These are phyloP conservation scores for Ophioderma brevispina DNA, from an alignment of 35 echinoderm and acorn worm species.

Conservation along the genomic window DNA sequence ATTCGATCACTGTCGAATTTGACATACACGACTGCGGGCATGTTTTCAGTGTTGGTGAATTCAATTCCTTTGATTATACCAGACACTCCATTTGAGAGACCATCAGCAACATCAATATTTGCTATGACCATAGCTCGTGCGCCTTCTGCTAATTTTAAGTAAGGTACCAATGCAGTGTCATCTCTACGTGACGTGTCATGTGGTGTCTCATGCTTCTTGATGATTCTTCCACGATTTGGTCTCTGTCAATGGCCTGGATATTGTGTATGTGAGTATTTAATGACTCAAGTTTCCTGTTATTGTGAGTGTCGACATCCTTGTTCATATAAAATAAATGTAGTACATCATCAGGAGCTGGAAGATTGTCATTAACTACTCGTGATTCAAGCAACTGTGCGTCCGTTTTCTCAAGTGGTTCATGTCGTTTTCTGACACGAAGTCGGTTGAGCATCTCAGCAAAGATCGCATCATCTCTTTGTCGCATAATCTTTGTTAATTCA, in stretches of 20 bases:
- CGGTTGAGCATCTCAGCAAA: slow-evolving; percentile 46
- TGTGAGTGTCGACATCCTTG: neutral
- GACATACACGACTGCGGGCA: slow-evolving; percentile 45
- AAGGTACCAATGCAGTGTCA: neutral
- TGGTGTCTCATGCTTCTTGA: neutral
- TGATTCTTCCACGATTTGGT: neutral
- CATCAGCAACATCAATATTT: slow-evolving; percentile 85
- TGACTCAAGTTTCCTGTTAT: neutral
- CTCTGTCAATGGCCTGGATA: neutral
- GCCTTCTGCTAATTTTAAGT: slow-evolving; percentile 36
- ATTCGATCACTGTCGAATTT: slow-evolving; percentile 53
- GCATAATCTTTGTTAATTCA: slow-evolving; percentile 59
- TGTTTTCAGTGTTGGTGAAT: neutral
- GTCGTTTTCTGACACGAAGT: neutral
- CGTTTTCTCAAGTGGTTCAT: neutral
- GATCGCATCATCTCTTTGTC: slow-evolving; percentile 48
- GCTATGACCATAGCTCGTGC: slow-evolving; percentile 66
- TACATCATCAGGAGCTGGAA: neutral
- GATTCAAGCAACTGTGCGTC: neutral
- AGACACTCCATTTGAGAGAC: slow-evolving; percentile 64
- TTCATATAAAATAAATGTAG: neutral
- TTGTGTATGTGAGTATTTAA: neutral
- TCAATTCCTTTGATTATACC: slow-evolving; percentile 33
- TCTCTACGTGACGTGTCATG: neutral
- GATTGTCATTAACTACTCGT: neutral